Conservation (phyloP, 2,113 vertebrate species). For the Gorsachius goisagi region DNA sequence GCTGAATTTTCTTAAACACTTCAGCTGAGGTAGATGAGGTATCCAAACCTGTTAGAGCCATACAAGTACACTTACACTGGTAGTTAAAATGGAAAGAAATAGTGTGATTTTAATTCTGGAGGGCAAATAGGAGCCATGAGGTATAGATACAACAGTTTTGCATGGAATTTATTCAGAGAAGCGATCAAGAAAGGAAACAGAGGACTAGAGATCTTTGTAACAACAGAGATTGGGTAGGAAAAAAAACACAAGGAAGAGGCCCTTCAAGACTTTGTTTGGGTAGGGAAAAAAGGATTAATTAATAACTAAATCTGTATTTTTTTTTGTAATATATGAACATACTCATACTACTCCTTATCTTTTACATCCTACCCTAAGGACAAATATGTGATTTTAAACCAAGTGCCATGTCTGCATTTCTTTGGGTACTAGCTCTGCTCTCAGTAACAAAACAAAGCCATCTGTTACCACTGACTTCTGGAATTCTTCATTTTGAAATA, state of each 20-base stretch:
- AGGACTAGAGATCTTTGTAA: neutral
- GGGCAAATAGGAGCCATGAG: neutral
- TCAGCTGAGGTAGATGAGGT: neutral
- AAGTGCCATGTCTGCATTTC: neutral
- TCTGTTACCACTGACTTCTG: neutral
- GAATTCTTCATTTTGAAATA: neutral
- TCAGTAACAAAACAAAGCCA: neutral
- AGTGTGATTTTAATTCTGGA: neutral
- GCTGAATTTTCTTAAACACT: neutral
- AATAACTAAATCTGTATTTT: neutral
- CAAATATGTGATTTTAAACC: neutral
- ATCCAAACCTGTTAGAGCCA: neutral
- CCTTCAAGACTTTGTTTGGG: neutral
- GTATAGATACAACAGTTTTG: neutral
- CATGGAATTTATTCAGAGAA: neutral
- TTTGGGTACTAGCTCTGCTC: neutral
- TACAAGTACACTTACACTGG: neutral
- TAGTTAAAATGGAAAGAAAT: neutral
- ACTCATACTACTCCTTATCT: neutral
- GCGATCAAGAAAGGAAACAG: neutral
- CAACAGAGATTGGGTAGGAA: neutral
- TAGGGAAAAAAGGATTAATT: neutral
- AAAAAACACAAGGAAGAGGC: neutral
- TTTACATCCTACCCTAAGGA: neutral
- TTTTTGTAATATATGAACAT: neutral